These are phyloP conservation scores for Zaprionus africanus DNA, from an alignment of 1,140 invertebrate species.

Conservation along the genomic window DNA sequence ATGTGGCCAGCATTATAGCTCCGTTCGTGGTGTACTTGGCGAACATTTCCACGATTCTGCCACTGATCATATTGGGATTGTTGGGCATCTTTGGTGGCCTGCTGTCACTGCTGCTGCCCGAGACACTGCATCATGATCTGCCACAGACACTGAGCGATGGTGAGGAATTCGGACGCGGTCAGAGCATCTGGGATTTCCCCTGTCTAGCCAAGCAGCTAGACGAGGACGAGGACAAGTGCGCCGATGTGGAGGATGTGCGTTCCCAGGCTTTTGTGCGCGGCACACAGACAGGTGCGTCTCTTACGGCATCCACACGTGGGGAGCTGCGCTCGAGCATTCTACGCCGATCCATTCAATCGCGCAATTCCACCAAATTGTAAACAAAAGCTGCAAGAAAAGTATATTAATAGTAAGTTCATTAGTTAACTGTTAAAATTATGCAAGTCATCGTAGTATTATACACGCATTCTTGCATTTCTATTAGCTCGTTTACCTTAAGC, in stretches of 20 bases:
- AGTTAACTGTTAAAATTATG: slow-evolving; percentile 4
- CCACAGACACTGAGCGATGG: slow-evolving; percentile 93
- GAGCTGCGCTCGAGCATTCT: slow-evolving; percentile 89
- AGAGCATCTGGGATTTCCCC: slow-evolving; percentile 91
- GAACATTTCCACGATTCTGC: slow-evolving; percentile 88
- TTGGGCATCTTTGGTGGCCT: slow-evolving; percentile 90
- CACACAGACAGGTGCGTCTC: slow-evolving; percentile 85
- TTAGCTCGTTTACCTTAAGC: slow-evolving; percentile 35
- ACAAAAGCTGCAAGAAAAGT: background rate
- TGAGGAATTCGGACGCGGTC: slow-evolving; percentile 92
- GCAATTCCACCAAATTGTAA: slow-evolving; percentile 71
- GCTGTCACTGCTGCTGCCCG: slow-evolving; percentile 90
- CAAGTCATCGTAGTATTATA: background rate
- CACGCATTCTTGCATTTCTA: slow-evolving; percentile 47
- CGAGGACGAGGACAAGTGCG: slow-evolving; percentile 57
- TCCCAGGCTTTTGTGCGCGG: slow-evolving; percentile 76
- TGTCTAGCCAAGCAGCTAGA: slow-evolving; percentile 86
- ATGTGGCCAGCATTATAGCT: slow-evolving; percentile 92
- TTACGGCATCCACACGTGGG: slow-evolving; percentile 87
- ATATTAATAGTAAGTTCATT: background rate
- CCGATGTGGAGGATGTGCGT: slow-evolving; percentile 68
- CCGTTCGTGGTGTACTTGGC: slow-evolving; percentile 93
- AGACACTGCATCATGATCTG: slow-evolving; percentile 92
- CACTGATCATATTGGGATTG: slow-evolving; percentile 90
- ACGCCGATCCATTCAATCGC: slow-evolving; percentile 84